phyloP scores from a whole-genome alignment of 2,113 vertebrate species.

The Brachyhypopomus gauderio region DNA sequence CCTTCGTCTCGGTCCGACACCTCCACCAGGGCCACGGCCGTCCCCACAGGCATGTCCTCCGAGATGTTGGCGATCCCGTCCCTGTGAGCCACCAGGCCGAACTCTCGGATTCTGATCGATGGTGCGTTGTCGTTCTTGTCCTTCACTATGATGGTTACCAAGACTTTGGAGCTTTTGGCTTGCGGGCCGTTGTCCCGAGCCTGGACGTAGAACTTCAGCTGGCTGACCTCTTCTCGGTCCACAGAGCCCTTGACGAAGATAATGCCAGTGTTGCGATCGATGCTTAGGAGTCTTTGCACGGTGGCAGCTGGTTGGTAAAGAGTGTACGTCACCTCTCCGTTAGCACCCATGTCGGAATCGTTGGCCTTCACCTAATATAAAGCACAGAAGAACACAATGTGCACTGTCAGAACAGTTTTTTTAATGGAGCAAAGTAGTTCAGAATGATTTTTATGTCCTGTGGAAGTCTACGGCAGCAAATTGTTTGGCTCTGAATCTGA shows the following conservation, averaged over 20 bases:
- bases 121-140: slow-evolving; percentile 95
- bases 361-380: slow-evolving; percentile 86
- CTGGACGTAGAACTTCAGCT: slow-evolving; percentile 88
- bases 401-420: neutral
- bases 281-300: slow-evolving; percentile 86
- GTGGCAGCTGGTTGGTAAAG: slow-evolving; percentile 85
- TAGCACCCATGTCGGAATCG: slow-evolving; percentile 88
- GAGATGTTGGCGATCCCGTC: slow-evolving; percentile 94
- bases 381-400: slow-evolving; percentile 34
- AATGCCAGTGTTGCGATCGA: slow-evolving; percentile 87
- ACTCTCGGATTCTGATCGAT: slow-evolving; percentile 91
- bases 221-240: slow-evolving; percentile 89
- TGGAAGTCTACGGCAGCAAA: too few relatives aligned
- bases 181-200: slow-evolving; percentile 92
- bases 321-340: slow-evolving; percentile 90
- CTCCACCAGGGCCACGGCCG: slow-evolving; percentile 92
- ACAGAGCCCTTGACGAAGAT: slow-evolving; percentile 91
- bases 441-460: too few relatives aligned
- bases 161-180: slow-evolving; percentile 85
- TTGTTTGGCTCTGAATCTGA: too few relatives aligned
- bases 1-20: slow-evolving; percentile 95
- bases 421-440: too few relatives aligned
- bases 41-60: slow-evolving; percentile 91
- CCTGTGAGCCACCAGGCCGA: slow-evolving; percentile 91
- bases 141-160: slow-evolving; percentile 85